A percentile compares a stretch with the other conserved stretches of the same genome.
These are phyloP conservation scores for Caradrina kadenii DNA, from an alignment of 2,888 invertebrate genomes.

Conservation along the genomic window DNA sequence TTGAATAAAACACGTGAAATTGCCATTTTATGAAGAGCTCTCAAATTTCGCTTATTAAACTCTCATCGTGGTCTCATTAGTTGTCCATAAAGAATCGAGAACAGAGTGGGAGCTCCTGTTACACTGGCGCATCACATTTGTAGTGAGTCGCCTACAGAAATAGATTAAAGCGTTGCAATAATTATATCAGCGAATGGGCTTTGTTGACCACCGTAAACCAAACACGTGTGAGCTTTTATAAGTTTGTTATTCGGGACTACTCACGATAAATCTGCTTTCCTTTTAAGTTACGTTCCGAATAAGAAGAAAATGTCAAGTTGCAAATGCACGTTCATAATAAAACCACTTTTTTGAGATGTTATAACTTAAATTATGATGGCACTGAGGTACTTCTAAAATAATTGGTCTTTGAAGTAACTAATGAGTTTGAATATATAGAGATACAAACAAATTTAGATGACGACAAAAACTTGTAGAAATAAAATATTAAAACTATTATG, in stretches of 20 bases:
- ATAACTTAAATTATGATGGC: conserved; percentile 70
- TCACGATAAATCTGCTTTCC: conserved; percentile 35
- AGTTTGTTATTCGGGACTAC: conserved; percentile 47
- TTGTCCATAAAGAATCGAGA: conserved; percentile 68
- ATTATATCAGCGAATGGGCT: conserved; percentile 87
- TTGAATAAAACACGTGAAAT: conserved; percentile 70
- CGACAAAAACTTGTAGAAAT: conserved; percentile 55
- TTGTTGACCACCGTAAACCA: conserved; percentile 78
- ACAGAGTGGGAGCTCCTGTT: conserved; percentile 69
- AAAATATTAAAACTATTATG: conserved; percentile 67
- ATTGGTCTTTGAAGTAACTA: conserved; percentile 16
- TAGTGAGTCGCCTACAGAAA: conserved; percentile 83
- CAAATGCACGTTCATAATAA: conserved; percentile 28
- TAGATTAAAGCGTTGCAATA: conserved; percentile 87
- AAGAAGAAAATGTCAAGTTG: conserved; percentile 43
- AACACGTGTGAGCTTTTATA: conserved; percentile 76
- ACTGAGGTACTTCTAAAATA: conserved; percentile 58
- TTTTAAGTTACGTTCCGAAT: conserved; percentile 41
- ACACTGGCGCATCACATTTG: conserved; percentile 70
- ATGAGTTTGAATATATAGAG: conserved; percentile 51
- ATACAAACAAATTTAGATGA: conserved; percentile 67
- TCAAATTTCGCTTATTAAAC: conserved; percentile 68
- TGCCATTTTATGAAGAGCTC: conserved; percentile 73
- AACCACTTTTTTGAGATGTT: conserved; percentile 7
- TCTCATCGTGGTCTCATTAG: conserved; percentile 52